A percentile compares a stretch with the other conserved stretches of the same genome.
phyloP scores from a whole-genome alignment of 2,113 vertebrate genomes.

The Leucopternis melanops region DNA sequence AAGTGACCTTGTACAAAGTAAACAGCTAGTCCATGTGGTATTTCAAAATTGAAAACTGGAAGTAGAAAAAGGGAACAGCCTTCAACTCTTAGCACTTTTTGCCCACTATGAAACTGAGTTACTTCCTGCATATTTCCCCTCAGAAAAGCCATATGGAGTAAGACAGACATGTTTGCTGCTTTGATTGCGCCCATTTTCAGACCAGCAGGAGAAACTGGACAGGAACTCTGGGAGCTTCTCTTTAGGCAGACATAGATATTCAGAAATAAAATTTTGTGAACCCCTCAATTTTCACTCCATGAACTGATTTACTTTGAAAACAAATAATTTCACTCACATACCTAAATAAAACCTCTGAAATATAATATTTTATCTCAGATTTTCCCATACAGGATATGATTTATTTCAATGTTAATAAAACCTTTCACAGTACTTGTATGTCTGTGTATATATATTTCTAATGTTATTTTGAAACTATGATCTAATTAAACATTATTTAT shows the following conservation, averaged over 20 bases:
- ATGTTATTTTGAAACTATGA: background rate
- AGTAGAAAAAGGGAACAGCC: conserved; percentile 51
- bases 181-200: background rate
- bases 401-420: background rate
- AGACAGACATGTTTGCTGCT: background rate
- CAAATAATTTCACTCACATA: background rate
- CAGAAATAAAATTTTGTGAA: background rate
- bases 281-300: background rate
- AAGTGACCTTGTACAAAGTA: conserved; percentile 56
- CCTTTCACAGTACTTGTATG: background rate
- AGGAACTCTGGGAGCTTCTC: background rate
- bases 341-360: background rate
- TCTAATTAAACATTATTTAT: background rate
- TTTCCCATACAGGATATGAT: background rate
- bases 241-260: background rate
- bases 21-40: conserved; percentile 6
- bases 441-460: background rate
- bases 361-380: background rate
- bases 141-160: background rate
- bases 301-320: background rate
- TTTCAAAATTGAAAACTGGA: conserved; percentile 58
- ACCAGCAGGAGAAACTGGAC: background rate
- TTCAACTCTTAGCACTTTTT: background rate
- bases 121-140: conserved; percentile 33
- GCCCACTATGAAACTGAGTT: conserved; percentile 43